phyloP scores from a whole-genome alignment of 2,888 invertebrate species.

The Erpobdella octoculata region DNA sequence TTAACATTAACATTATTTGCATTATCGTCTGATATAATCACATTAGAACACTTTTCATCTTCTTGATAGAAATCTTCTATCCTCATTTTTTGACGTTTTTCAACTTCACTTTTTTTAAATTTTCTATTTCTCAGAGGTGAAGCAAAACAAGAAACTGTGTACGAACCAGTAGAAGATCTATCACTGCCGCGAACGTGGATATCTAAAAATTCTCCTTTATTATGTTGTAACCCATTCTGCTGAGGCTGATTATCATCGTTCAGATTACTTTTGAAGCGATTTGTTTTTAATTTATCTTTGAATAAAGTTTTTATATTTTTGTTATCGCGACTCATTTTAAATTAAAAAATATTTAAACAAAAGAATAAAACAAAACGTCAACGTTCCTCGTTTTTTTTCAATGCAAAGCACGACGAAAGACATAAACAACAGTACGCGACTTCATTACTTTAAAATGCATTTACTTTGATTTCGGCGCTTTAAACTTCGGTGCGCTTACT shows the following conservation, averaged over 20 bases:
- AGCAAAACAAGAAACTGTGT: not conserved
- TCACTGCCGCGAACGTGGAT: not conserved
- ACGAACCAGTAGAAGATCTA: not conserved
- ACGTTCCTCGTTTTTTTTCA: no score
- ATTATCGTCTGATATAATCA: no score
- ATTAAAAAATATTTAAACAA: not conserved
- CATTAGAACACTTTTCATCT: not conserved
- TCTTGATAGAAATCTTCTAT: not conserved
- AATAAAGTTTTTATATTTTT: not conserved
- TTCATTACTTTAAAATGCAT: not conserved
- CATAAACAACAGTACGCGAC: not conserved
- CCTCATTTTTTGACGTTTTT: not conserved
- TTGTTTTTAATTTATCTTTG: not conserved
- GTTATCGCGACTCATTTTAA: not conserved
- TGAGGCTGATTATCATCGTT: not conserved
- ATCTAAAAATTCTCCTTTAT: no score
- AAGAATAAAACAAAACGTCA: not conserved
- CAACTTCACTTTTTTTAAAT: not conserved
- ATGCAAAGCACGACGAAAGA: not conserved
- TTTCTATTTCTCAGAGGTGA: not conserved
- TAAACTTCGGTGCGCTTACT: not conserved
- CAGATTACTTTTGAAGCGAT: not conserved
- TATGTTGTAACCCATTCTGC: no score
- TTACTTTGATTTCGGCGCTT: slow-evolving; percentile 5
- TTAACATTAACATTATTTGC: not conserved